Conservation (phyloP, 2,888 invertebrate genomes). For the Carterocephalus palaemon region DNA sequence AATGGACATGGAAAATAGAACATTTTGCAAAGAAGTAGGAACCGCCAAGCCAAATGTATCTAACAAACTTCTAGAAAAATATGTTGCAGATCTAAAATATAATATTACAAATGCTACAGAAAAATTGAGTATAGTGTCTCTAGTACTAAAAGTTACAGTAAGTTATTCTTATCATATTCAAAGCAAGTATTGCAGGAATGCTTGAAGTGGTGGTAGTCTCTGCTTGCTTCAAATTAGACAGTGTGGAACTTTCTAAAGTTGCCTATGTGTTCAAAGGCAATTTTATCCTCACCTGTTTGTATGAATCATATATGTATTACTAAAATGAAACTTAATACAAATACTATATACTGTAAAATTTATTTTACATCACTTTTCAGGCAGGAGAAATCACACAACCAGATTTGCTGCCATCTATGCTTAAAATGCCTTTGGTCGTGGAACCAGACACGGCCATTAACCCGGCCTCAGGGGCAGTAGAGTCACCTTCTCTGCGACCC, state of each 20-base stretch:
- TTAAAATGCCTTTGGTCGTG: constrained; percentile 39
- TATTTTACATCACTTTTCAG: constrained; percentile 30
- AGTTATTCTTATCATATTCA: no score
- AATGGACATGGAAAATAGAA: constrained; percentile 33
- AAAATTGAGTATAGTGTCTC: constrained; percentile 42
- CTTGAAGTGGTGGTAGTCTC: no score
- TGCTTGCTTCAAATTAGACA: no score
- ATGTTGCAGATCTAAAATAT: constrained; percentile 45
- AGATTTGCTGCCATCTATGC: constrained; percentile 45
- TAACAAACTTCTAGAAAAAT: constrained; percentile 46
- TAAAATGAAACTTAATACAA: no score
- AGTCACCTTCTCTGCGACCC: no score
- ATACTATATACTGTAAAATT: no score
- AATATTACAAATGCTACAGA: constrained; percentile 43
- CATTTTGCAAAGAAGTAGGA: constrained; percentile 41
- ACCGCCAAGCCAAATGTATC: constrained; percentile 35
- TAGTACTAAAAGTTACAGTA: constrained; percentile 55
- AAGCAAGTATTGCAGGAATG: no score
- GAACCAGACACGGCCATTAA: constrained; percentile 41
- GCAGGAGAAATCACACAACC: constrained; percentile 32
- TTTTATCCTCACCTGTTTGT: no score
- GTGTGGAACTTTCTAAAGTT: neutral
- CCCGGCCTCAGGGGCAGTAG: no score
- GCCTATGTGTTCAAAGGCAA: constrained; percentile 13
- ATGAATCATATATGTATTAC: no score